Percentiles rank a stretch among this genome's conserved stretches.
phyloP scores from a whole-genome alignment of 2,797 vertebrate species.

The Ctenopoma kingsleyae region DNA sequence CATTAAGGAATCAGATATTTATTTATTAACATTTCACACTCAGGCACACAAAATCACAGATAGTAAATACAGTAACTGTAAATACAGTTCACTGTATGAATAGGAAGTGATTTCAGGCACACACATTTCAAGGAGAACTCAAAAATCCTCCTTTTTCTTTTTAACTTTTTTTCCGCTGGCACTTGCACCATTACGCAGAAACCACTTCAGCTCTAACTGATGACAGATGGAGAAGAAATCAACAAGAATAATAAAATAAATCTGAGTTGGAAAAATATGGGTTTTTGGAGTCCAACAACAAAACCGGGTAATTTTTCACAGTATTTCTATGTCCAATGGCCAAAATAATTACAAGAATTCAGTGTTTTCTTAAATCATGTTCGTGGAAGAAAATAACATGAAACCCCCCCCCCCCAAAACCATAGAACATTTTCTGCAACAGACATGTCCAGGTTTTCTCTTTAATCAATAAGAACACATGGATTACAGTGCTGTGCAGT shows the following conservation, averaged over 20 bases:
- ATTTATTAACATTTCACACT: background rate
- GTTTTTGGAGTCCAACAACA: background rate
- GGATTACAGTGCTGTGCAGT: background rate
- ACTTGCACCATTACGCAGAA: background rate
- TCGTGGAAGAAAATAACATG: slow-evolving; percentile 4
- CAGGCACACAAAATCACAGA: background rate
- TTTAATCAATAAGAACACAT: slow-evolving; percentile 24
- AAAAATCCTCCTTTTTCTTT: background rate
- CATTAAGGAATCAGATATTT: background rate
- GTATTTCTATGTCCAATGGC: background rate
- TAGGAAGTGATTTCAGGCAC: background rate
- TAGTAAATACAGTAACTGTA: background rate
- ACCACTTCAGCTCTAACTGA: background rate
- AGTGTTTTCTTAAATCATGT: slow-evolving; percentile 1
- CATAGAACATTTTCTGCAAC: background rate
- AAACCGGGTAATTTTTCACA: background rate
- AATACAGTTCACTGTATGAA: background rate
- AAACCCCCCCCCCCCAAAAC: background rate
- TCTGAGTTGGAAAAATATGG: background rate
- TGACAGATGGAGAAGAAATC: slow-evolving; percentile 11
- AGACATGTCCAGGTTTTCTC: background rate
- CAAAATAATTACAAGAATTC: slow-evolving; percentile 11
- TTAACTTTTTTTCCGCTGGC: background rate
- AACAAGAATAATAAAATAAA: background rate
- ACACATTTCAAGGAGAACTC: background rate